These are phyloP conservation scores for Rana temporaria DNA, from an alignment of 2,113 vertebrate genomes.

Conservation along the genomic window DNA sequence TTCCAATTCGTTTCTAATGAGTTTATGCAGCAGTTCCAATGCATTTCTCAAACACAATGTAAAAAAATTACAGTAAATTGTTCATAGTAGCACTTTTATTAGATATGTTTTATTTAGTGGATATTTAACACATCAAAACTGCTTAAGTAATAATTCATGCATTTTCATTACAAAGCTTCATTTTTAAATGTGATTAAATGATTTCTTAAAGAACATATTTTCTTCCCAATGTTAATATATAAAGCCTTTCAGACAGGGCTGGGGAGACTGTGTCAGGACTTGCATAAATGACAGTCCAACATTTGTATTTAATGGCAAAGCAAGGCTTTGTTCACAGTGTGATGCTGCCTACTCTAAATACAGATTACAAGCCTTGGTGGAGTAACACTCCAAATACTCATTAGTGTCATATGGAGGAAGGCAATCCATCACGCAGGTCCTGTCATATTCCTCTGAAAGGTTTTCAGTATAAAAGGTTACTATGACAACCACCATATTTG, in stretches of 20 bases:
- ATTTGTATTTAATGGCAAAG: background rate
- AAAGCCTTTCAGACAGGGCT: background rate
- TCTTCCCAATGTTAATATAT: background rate
- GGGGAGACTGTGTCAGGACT: background rate
- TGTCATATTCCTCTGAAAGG: constrained; percentile 32
- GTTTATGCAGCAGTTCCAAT: too few relatives aligned
- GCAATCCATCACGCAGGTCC: constrained; percentile 25
- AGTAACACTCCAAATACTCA: background rate
- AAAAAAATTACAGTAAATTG: too few relatives aligned
- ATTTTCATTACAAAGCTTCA: too few relatives aligned
- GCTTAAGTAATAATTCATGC: too few relatives aligned
- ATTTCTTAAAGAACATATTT: background rate
- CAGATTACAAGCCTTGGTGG: background rate
- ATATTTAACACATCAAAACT: too few relatives aligned
- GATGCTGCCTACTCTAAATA: constrained; percentile 3
- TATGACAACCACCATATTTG: constrained; percentile 34
- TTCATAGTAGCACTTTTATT: too few relatives aligned
- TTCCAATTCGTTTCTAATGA: too few relatives aligned
- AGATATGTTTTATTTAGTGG: too few relatives aligned
- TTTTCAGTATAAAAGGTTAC: constrained; percentile 26
- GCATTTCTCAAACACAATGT: too few relatives aligned
- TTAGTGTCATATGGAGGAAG: constrained; percentile 20
- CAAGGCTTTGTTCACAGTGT: background rate
- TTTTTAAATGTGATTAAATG: too few relatives aligned
- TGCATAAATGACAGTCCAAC: background rate